Percentiles rank a stretch among this genome's conserved stretches.
These are phyloP conservation scores for Saccopteryx leptura DNA, from an alignment of 2,113 vertebrate species.

Conservation along the genomic window DNA sequence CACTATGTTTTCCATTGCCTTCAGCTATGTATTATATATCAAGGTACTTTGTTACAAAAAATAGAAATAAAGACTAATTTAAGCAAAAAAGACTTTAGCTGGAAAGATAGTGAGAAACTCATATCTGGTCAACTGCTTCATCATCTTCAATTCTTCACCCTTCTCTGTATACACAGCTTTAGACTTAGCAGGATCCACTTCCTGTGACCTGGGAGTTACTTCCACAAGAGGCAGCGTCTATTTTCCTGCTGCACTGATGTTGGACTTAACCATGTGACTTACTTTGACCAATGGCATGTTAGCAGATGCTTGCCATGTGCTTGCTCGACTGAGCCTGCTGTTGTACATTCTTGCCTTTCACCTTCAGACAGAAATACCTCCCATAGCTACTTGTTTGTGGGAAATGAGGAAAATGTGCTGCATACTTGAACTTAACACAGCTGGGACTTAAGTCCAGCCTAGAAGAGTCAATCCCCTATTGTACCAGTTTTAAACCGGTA, in stretches of 20 bases:
- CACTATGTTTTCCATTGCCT: background rate
- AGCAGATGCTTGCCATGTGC: background rate
- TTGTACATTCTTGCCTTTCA: background rate
- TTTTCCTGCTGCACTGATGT: background rate
- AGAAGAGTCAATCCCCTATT: background rate
- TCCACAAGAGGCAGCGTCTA: background rate
- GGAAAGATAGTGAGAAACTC: background rate
- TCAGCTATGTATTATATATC: background rate
- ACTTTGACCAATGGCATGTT: background rate
- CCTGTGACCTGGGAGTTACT: background rate
- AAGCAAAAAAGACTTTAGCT: background rate
- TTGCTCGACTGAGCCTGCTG: background rate
- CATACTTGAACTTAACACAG: background rate
- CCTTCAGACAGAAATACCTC: background rate
- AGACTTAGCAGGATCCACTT: background rate
- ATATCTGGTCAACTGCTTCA: background rate
- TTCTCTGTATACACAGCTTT: background rate
- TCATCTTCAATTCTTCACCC: background rate
- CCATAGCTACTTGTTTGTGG: background rate
- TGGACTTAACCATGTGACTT: background rate
- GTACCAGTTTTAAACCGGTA: too few relatives aligned
- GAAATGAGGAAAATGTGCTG: background rate
- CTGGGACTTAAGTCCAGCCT: background rate
- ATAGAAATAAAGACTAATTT: background rate
- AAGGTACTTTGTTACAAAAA: background rate